Percentiles rank a stretch among this genome's conserved stretches.
Conservation (phyloP, 2,888 invertebrate genomes). For the Gasteruption jaculator region DNA sequence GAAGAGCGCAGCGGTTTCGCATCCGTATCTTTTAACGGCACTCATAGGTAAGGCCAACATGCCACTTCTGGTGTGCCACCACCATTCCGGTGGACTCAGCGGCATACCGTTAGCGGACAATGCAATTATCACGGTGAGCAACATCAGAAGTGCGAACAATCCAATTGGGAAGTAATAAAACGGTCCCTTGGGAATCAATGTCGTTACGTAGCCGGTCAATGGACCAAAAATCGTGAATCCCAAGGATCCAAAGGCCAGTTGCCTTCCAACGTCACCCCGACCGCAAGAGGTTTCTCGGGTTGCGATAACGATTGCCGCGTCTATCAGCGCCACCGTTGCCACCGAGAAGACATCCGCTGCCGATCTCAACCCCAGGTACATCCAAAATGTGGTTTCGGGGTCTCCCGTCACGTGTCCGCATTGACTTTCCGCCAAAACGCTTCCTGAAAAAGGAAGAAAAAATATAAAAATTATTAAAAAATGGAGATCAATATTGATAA, state of each 20-base stretch:
- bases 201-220: conserved; percentile 50
- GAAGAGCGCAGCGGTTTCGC: conserved; percentile 68
- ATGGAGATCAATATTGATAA: too few species aligned
- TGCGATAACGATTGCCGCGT: conserved; percentile 76
- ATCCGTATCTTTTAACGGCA: conserved; percentile 69
- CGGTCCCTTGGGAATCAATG: conserved; percentile 34
- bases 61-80: conserved; percentile 80
- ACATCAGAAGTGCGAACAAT: conserved; percentile 56
- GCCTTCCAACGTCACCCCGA: conserved; percentile 74
- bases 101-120: conserved; percentile 61
- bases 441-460: conserved; percentile 50
- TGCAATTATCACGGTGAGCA: conserved; percentile 50
- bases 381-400: conserved; percentile 65
- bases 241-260: conserved; percentile 70
- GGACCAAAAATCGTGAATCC: conserved; percentile 71
- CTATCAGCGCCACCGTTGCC: conserved; percentile 66
- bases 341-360: conserved; percentile 75
- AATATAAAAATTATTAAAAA: too few species aligned
- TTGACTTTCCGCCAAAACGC: conserved; percentile 65
- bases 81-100: conserved; percentile 78
- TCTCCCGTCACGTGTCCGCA: conserved; percentile 62
- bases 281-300: conserved; percentile 77
- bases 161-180: conserved; percentile 58
- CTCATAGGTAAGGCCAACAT: conserved; percentile 77
- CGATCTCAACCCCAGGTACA: conserved; percentile 65